A percentile compares a stretch with the other conserved stretches of the same genome.
phyloP scores from a whole-genome alignment of 2,888 invertebrate genomes.

The Leptarthrus brevirostris region DNA sequence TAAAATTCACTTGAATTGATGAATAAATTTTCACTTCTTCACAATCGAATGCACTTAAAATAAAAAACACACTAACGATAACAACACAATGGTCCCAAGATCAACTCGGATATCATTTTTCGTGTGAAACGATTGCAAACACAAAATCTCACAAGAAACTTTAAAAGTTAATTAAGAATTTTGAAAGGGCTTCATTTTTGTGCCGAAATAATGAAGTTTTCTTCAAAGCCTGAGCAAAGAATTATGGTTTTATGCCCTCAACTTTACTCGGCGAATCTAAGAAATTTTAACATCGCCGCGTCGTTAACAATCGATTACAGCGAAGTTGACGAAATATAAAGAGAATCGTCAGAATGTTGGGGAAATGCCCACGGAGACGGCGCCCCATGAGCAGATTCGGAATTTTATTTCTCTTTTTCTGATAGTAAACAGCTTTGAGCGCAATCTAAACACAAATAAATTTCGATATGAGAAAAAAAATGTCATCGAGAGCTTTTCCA shows the following conservation, averaged over 20 bases:
- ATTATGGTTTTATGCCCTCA: conserved; percentile 11
- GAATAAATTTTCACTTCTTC: conserved; percentile 3
- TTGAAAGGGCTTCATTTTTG: conserved; percentile 24
- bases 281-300: conserved; percentile 52
- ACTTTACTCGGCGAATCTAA: conserved; percentile 35
- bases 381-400: conserved; percentile 39
- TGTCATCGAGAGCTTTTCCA: conserved; percentile 25
- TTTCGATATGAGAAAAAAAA: conserved; percentile 31
- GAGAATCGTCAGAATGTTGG: conserved; percentile 25
- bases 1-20: too few species aligned
- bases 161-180: background rate
- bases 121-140: conserved; percentile 12
- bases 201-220: conserved; percentile 9
- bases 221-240: conserved; percentile 15
- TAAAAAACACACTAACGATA: conserved; percentile 3
- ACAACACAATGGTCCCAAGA: conserved; percentile 33
- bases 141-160: background rate
- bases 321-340: conserved; percentile 27
- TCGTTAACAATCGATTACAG: conserved; percentile 56
- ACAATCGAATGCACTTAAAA: background rate
- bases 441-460: conserved; percentile 41
- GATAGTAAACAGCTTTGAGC: conserved; percentile 35
- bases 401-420: conserved; percentile 31
- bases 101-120: conserved; percentile 46
- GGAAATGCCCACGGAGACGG: conserved; percentile 46